phyloP scores from a whole-genome alignment of 2,888 invertebrate species.

The Lacanobia oleracea region DNA sequence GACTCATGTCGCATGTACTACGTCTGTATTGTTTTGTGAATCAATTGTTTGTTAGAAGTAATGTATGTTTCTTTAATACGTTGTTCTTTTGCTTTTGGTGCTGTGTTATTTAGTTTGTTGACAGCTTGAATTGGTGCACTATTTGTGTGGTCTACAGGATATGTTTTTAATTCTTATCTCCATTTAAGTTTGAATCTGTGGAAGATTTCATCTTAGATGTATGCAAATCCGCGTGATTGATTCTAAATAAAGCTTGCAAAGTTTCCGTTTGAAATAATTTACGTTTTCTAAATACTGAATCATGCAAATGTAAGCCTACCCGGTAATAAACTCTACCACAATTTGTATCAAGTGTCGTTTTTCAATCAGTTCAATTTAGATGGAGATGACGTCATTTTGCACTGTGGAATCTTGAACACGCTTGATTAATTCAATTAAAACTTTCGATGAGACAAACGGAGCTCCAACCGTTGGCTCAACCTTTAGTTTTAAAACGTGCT shows the following conservation, averaged over 20 bases:
- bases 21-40: constrained; percentile 58
- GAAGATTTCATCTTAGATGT: background rate
- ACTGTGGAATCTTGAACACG: constrained; percentile 13
- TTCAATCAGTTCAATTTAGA: constrained; percentile 43
- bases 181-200: background rate
- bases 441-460: constrained; percentile 5
- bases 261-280: background rate
- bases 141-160: constrained; percentile 39
- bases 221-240: background rate
- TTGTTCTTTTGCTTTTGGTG: constrained; percentile 22
- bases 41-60: constrained; percentile 56
- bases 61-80: constrained; percentile 20
- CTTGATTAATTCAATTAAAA: constrained; percentile 36
- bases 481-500: background rate
- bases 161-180: background rate
- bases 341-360: constrained; percentile 14
- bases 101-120: constrained; percentile 24
- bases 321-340: background rate
- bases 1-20: constrained; percentile 34
- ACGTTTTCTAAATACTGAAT: background rate
- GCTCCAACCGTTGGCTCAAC: background rate
- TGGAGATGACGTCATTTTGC: constrained; percentile 27
- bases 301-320: background rate
- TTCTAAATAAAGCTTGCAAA: background rate
- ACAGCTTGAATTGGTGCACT: background rate